Conservation (phyloP, 2,113 vertebrate species). For the Tenrec ecaudatus region DNA sequence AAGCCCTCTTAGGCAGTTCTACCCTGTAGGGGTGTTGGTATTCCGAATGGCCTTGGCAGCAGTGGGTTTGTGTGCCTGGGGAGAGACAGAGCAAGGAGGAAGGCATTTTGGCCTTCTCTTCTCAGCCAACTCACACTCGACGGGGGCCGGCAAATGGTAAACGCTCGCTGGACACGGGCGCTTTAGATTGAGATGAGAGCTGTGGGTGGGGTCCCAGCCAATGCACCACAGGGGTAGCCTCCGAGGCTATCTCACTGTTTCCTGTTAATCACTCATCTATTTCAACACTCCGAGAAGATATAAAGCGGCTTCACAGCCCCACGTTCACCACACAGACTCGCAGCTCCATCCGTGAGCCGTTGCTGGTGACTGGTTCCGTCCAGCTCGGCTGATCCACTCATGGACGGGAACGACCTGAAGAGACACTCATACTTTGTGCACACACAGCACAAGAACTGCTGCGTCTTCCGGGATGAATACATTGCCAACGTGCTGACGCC, state of each 20-base stretch:
- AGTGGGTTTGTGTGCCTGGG: too few species aligned
- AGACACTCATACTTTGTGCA: background rate
- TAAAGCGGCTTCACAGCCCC: slow-evolving; percentile 60
- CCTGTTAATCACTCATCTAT: slow-evolving; percentile 81
- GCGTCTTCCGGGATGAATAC: slow-evolving; percentile 64
- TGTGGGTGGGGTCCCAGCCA: background rate
- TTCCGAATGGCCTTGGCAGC: too few species aligned
- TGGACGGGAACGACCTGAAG: background rate
- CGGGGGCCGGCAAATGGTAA: too few species aligned
- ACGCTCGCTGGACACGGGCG: too few species aligned
- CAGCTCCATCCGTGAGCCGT: background rate
- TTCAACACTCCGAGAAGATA: slow-evolving; percentile 77
- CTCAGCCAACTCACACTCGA: too few species aligned
- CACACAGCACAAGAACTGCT: slow-evolving; percentile 70
- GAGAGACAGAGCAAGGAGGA: too few species aligned
- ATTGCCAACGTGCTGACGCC: slow-evolving; percentile 69
- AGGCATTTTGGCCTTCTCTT: too few species aligned
- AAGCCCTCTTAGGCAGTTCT: too few species aligned
- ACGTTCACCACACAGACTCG: background rate
- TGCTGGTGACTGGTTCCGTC: background rate
- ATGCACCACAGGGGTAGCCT: too few species aligned
- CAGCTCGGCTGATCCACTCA: background rate
- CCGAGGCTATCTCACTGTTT: too few species aligned
- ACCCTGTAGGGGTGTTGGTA: too few species aligned
- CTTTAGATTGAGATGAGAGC: too few species aligned